Evolutionary conservation across 2,797 vertebrate genomes (phyloP), one percentile per base, ranked within the genome.

Genomic region (Ctenosaura bakeri): DNA sequence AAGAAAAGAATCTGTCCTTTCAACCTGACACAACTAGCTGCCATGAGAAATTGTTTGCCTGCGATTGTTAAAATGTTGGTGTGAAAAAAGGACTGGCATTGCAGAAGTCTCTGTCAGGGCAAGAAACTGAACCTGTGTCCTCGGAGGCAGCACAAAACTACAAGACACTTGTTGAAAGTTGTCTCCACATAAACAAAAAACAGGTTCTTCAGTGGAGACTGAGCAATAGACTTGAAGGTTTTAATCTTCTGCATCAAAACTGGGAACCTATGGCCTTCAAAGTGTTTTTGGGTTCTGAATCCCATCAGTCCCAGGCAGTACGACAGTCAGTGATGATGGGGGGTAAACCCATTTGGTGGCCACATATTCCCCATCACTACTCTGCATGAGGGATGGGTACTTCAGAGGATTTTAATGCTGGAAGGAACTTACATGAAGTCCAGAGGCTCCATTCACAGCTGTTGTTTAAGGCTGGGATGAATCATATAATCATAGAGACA

Each of bases 11-110:
- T 22, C 16, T 85, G 78, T 18, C 24, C 10, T 91, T 91, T 87
- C 91, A 92, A 83, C 80, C 32, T 80, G 87, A 85, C 73, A 77
- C 38, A 93, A 35, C 24, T 38, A 74, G 13, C 46, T 86, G 52
- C 74, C 32, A 10, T 88, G 77, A 91, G 77, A 91, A 92, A 87
- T 2, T 74, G 79, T 88, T 90, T n/a, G 38, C 0, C 0, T 85
- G 20, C 46, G 13, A 83, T 69, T 52, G 35, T 85, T 86, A 83
- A 92, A 91, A 86, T 6, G 26, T n/a, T 77, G 80, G 79, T 88
- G 4, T 76, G 50, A 83, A 84, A 71, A 79, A 92, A 73, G 59
- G 77, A 46, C 5, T 69, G 46, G 77, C n/a, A 86, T 14, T 59
- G 50, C 77, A 32, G 32, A 92, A 93, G 62, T 8, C 81, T 4